Evolutionary conservation across 2,797 vertebrate genomes (phyloP), one percentile per base, ranked within the genome.

Genomic region (Pyrrhura leucotis): DNA sequence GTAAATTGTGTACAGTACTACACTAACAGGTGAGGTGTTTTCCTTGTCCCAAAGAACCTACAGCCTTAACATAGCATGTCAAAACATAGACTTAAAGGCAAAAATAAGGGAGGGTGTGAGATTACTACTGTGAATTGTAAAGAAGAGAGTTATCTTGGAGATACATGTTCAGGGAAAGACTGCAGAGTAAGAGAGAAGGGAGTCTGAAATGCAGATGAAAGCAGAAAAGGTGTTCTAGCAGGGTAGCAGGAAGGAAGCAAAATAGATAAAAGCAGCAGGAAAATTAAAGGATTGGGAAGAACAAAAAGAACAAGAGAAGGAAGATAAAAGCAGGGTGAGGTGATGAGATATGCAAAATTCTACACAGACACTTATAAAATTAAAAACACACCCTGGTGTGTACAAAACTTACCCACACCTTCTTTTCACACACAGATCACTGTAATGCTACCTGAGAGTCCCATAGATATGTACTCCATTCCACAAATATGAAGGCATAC

Each of bases 291-390:
- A 81, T 69, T 88, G 88, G 50, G 62, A 81, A 97, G 95, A 96
- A 89, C 54, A 94, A 86, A 95, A 95, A 74, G 84, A 80, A 69
- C n/a, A 78, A 39, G 50, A 78, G 53, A 93, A 90, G 78, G 48
- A 91, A 92, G 93, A 96, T 96, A 95, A 96, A 96, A 97, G 85
- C 25, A 76, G 39, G 89, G 79, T 6, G 85, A 96, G 85, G 89
- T 84, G 79, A 91, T 88, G 73, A 95, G 94, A 93, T 96, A 94
- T 67, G 94, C 86, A 95, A 94, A 96, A 94, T 73, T 92, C 77
- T 81, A 63, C 63, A 85, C 72, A 96, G 93, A 95, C 71, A 93
- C 65, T 61, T 91, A 74, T 33, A 96, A 94, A 95, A 95, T 90
- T 90, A 90, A 94, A 93, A 95, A 63, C 93, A 95, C 88, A 79